phyloP scores from a whole-genome alignment of 2,113 vertebrate species.

The Catharus minimus region DNA sequence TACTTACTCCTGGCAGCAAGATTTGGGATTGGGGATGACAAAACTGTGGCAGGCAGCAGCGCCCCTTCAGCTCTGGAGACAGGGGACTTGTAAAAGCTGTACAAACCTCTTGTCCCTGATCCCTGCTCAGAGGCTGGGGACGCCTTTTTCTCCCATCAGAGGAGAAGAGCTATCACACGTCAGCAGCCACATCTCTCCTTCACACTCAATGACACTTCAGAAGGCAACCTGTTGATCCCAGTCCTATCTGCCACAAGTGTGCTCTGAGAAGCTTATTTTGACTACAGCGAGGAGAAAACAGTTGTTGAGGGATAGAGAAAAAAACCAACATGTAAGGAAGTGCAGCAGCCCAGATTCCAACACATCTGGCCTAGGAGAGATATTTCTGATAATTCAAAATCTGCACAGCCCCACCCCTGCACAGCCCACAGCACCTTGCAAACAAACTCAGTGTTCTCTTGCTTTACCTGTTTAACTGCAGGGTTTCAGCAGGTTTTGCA shows the following conservation, averaged over 20 bases:
- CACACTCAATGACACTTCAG: slow-evolving; percentile 37
- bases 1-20: not conserved
- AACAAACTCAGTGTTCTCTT: not conserved
- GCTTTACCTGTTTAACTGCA: not conserved
- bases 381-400: not conserved
- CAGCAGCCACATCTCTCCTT: slow-evolving; percentile 8
- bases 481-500: not conserved
- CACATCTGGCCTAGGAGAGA: not conserved
- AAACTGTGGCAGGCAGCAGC: not conserved
- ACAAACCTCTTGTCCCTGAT: not conserved
- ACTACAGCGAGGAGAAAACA: not conserved
- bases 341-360: not conserved
- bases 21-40: not conserved
- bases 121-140: not conserved
- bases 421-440: not conserved
- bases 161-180: not conserved
- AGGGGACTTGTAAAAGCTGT: not conserved
- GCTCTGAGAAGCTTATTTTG: slow-evolving; percentile 11
- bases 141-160: not conserved
- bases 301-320: not conserved
- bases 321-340: not conserved
- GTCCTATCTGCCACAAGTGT: not conserved
- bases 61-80: not conserved
- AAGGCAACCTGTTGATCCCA: slow-evolving; percentile 5
- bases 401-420: not conserved